Percentiles rank a stretch among this genome's conserved stretches.
Conservation (phyloP, 2,888 invertebrate species). For the Cyclophora albipunctata region DNA sequence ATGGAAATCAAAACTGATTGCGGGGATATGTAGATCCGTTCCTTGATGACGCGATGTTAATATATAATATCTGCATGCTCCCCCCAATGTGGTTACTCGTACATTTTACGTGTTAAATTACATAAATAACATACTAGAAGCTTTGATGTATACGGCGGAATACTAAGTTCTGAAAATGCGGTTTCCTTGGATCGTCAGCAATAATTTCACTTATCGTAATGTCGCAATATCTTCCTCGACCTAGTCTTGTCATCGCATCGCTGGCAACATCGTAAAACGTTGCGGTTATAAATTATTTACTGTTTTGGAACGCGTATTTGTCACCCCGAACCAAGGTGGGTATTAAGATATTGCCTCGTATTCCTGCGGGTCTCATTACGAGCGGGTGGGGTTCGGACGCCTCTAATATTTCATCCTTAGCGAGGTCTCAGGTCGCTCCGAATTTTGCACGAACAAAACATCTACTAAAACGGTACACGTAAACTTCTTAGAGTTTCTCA, state of each 20-base stretch:
- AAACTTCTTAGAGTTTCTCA: slow-evolving; percentile 35
- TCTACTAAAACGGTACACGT: slow-evolving; percentile 32
- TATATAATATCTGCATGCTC: slow-evolving; percentile 43
- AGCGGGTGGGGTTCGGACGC: slow-evolving; percentile 52
- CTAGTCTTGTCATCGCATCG: slow-evolving; percentile 50
- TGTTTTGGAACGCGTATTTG: slow-evolving; percentile 66
- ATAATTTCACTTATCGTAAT: slow-evolving; percentile 49
- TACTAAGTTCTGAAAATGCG: slow-evolving; percentile 33
- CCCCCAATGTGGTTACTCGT: slow-evolving; percentile 27
- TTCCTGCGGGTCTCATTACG: slow-evolving; percentile 70
- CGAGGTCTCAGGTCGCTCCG: slow-evolving; percentile 22
- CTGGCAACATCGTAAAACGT: slow-evolving; percentile 50
- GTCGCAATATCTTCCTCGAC: slow-evolving; percentile 41
- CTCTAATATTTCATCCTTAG: slow-evolving; percentile 65
- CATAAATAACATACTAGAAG: slow-evolving; percentile 33
- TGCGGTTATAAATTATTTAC: slow-evolving; percentile 70
- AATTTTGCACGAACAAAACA: slow-evolving; percentile 31
- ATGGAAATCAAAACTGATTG: slow-evolving; percentile 23
- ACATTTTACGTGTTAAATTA: slow-evolving; percentile 38
- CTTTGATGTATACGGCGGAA: slow-evolving; percentile 47
- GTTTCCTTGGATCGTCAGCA: slow-evolving; percentile 42
- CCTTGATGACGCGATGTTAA: slow-evolving; percentile 32
- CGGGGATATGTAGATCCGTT: slow-evolving; percentile 22
- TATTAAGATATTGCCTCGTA: slow-evolving; percentile 73
- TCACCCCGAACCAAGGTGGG: slow-evolving; percentile 60